Evolutionary conservation across 92 coral and sea anemone species (phyloP).

Genomic region (Heteractis magnifica): DNA sequence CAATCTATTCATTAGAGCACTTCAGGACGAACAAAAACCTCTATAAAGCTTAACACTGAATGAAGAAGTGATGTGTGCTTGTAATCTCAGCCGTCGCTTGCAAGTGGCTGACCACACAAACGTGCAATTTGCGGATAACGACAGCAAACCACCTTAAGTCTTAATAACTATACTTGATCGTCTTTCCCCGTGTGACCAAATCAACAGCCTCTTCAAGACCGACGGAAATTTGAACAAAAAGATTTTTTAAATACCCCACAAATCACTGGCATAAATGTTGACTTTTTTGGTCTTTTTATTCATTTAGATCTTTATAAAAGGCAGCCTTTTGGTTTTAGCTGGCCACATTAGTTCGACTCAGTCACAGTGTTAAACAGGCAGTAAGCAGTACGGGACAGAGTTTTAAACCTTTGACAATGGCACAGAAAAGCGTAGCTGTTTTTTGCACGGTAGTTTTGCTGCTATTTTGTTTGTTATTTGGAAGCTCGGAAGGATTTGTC

Average conservation of each 20-base stretch:
- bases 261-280: neutral
- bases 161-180: neutral
- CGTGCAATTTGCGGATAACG: neutral
- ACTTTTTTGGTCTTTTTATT: neutral
- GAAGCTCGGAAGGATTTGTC: slow-evolving; percentile 11
- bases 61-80: neutral
- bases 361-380: neutral
- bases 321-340: neutral
- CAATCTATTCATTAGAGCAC: neutral
- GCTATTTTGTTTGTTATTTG: neutral
- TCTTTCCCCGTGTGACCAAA: neutral
- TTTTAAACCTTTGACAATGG: slow-evolving; percentile 2
- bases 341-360: neutral
- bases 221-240: neutral
- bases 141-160: neutral
- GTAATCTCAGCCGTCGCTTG: neutral
- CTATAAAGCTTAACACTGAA: neutral
- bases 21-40: neutral
- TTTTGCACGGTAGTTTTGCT: slow-evolving; percentile 1
- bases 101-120: neutral
- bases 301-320: neutral
- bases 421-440: slow-evolving; percentile 2
- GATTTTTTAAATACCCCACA: neutral
- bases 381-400: neutral
- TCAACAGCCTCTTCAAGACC: neutral